phyloP scores from a whole-genome alignment of 2,797 vertebrate species.

The Falco rusticolus region DNA sequence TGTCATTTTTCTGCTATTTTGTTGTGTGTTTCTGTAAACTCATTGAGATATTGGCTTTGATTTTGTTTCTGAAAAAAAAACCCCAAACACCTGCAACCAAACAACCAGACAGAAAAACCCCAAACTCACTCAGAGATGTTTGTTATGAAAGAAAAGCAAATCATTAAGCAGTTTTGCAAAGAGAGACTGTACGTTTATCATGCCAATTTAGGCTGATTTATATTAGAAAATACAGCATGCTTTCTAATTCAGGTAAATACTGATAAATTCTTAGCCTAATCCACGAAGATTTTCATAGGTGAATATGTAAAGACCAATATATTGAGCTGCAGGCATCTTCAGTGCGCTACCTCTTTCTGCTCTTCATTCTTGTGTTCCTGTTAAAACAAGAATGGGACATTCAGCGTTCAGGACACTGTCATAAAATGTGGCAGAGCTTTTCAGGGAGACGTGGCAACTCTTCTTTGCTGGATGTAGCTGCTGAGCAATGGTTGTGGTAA shows the following conservation, averaged over 20 bases:
- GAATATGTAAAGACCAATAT: not conserved
- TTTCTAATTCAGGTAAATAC: not conserved
- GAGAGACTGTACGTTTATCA: not conserved
- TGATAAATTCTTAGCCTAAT: not conserved
- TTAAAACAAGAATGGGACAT: not conserved
- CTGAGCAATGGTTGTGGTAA: not conserved
- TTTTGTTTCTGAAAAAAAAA: not conserved
- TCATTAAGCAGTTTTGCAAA: not conserved
- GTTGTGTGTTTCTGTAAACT: not conserved
- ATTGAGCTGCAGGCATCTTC: not conserved
- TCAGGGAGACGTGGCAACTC: not conserved
- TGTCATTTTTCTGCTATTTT: not conserved
- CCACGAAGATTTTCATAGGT: not conserved
- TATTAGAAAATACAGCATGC: not conserved
- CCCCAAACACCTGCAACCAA: not conserved
- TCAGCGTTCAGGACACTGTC: accelerated
- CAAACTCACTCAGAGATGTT: not conserved
- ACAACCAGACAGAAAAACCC: not conserved
- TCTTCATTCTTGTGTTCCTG: not conserved
- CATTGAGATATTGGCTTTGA: not conserved
- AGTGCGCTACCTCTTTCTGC: not conserved
- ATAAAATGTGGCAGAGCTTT: not conserved
- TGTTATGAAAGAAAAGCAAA: not conserved
- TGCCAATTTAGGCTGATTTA: not conserved
- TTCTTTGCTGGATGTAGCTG: not conserved